A percentile compares a stretch with the other conserved stretches of the same genome.
phyloP scores from a whole-genome alignment of 2,888 invertebrate species.

The Lagria hirta region DNA sequence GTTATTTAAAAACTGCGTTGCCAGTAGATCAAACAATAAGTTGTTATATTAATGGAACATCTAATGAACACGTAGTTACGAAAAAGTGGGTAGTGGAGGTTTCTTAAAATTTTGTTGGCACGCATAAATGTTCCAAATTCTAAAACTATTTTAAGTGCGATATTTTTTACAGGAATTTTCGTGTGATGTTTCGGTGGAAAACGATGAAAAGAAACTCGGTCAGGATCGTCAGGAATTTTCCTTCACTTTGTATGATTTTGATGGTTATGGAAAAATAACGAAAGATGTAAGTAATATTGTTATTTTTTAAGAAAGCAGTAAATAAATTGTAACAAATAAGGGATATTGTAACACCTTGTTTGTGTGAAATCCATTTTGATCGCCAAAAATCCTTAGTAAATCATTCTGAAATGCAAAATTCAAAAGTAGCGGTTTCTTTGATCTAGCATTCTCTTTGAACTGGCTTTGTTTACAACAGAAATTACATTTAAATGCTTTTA shows the following conservation, averaged over 20 bases:
- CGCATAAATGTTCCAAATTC: too few relatives aligned
- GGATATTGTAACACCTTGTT: conserved; percentile 16
- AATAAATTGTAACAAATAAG: too few relatives aligned
- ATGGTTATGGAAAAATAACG: conserved; percentile 89
- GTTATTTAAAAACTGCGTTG: too few relatives aligned
- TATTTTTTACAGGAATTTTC: conserved; percentile 71
- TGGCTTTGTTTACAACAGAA: conserved; percentile 36
- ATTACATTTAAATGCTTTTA: conserved; percentile 33
- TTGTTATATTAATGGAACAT: too few relatives aligned
- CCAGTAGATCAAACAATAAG: too few relatives aligned
- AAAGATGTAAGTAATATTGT: conserved; percentile 71
- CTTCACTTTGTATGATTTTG: conserved; percentile 87
- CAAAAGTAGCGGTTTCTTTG: conserved; percentile 36
- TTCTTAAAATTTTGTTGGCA: too few relatives aligned
- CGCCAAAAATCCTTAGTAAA: conserved; percentile 20
- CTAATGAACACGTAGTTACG: too few relatives aligned
- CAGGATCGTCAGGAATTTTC: conserved; percentile 68
- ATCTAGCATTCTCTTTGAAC: conserved; percentile 36
- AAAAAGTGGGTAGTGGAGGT: too few relatives aligned
- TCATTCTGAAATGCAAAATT: conserved; percentile 25
- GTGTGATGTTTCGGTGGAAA: conserved; percentile 84
- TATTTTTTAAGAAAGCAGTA: conserved; percentile 9
- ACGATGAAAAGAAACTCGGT: conserved; percentile 61
- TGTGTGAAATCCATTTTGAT: conserved; percentile 13
- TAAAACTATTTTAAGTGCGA: conserved; percentile 7